Evolutionary conservation across 2,888 invertebrate genomes (phyloP).

Genomic region (Lacanobia oleracea): DNA sequence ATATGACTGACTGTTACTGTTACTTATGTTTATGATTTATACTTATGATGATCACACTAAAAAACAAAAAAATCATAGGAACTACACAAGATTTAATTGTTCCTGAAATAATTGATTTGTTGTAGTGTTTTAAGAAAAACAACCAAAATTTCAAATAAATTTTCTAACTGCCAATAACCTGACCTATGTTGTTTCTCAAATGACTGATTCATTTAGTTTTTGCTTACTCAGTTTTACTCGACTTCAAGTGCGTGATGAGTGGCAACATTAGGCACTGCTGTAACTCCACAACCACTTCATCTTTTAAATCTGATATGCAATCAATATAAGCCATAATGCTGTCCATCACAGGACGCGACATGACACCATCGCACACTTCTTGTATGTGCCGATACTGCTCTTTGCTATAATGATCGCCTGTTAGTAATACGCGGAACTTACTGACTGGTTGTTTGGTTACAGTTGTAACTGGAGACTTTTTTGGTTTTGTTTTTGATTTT

Average conservation of each 20-base stretch:
- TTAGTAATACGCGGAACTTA: neutral
- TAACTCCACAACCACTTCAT: conserved; percentile 85
- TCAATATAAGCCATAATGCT: conserved; percentile 77
- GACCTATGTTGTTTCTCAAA: conserved; percentile 4
- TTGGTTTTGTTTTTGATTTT: neutral
- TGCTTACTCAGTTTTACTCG: conserved; percentile 79
- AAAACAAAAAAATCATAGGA: neutral
- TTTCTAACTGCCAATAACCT: neutral
- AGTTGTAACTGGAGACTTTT: neutral
- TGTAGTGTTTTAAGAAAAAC: neutral
- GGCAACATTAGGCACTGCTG: conserved; percentile 90
- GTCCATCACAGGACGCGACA: conserved; percentile 84
- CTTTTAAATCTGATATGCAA: conserved; percentile 77
- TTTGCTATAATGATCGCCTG: neutral
- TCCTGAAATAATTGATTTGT: neutral
- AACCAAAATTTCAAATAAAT: neutral
- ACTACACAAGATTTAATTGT: neutral
- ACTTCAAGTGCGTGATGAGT: conserved; percentile 82
- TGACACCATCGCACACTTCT: conserved; percentile 86
- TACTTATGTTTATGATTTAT: neutral
- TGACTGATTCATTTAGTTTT: neutral
- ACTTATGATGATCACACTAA: neutral
- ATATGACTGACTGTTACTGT: no score
- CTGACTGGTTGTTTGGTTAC: neutral
- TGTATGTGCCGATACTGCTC: neutral